Base-by-base conservation (phyloP, 2,888 invertebrate genomes). In the Plebejus melissa region DNA sequence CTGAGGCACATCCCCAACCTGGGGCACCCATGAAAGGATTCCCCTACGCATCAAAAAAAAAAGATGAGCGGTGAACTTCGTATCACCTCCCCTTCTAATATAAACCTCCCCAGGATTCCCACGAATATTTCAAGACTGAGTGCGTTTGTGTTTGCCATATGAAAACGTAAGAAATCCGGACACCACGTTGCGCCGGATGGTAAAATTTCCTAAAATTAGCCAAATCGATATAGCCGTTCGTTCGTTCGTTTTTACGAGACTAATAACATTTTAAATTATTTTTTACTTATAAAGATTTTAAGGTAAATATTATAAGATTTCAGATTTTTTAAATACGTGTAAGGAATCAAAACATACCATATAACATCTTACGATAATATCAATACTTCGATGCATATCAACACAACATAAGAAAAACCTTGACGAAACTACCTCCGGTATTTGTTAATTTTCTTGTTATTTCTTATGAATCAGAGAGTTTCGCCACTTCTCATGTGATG, bases 391-490 rank as follows among this genome's bases (percentile, higher is more conserved):
- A 60, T 9, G 28, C 60, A 28, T 58, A 13, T 22, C 22, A 58
- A 58, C 60, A 58, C 28, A 7, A 22, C 22, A 60, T 4, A 9
- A 60, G 46, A 11, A 65, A 11, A 6, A 36, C 32, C 65, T 65
- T 65, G 13, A 6, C 65, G 36, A 65, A 36, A 65, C 7, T 58
- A 58, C 65, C 65, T 32, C 32, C 65, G 65, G 65, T 65, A 16
- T 65, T 65, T 16, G 16, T 65, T 65, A 65, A 32, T 65, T 65
- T 65, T 65, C 65, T 32, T 65, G 11, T 36, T 32, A 32, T 65
- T 65, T 65, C 36, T 65, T 65, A 36, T 65, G 32, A 65, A 65
- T 65, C 65, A 65, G 60, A 7, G 28, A 60, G 32, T 36, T 65
- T 32, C 65, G 6, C 65, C 65, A 65, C 65, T 36, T 11, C 28